These are phyloP conservation scores for Sarcophaga peregrina DNA, from an alignment of 1,140 invertebrate genomes.

Conservation along the genomic window DNA sequence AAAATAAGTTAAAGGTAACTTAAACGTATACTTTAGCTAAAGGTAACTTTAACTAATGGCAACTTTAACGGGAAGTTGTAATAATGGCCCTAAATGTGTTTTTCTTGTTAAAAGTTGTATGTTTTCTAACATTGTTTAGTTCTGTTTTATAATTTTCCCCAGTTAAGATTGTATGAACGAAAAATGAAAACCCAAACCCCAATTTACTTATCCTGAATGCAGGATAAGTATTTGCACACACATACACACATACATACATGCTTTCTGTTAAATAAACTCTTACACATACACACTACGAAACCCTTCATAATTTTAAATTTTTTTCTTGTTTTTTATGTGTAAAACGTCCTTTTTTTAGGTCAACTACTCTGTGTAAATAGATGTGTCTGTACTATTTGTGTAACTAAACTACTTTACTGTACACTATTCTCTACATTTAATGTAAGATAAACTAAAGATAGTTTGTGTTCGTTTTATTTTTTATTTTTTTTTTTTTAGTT, in stretches of 20 bases:
- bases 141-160: too few relatives aligned
- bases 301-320: too few relatives aligned
- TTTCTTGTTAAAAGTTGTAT: too few relatives aligned
- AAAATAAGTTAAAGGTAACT: too few relatives aligned
- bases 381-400: background rate
- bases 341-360: conserved; percentile 1
- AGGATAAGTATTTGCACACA: background rate
- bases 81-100: too few relatives aligned
- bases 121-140: too few relatives aligned
- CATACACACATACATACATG: background rate
- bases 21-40: too few relatives aligned
- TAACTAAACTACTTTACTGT: background rate
- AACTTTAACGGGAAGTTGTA: too few relatives aligned
- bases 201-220: conserved; percentile 11
- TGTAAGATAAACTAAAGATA: conserved; percentile 38
- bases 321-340: background rate
- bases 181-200: background rate
- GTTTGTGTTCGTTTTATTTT: background rate
- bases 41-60: too few relatives aligned
- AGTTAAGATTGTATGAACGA: too few relatives aligned
- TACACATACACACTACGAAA: background rate
- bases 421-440: conserved; percentile 19
- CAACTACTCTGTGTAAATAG: conserved; percentile 28
- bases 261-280: background rate
- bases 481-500: too few relatives aligned